Evolutionary conservation across 2,888 invertebrate genomes (phyloP), one percentile per base, ranked within the genome.

Genomic region (Heteromurus nitidus): DNA sequence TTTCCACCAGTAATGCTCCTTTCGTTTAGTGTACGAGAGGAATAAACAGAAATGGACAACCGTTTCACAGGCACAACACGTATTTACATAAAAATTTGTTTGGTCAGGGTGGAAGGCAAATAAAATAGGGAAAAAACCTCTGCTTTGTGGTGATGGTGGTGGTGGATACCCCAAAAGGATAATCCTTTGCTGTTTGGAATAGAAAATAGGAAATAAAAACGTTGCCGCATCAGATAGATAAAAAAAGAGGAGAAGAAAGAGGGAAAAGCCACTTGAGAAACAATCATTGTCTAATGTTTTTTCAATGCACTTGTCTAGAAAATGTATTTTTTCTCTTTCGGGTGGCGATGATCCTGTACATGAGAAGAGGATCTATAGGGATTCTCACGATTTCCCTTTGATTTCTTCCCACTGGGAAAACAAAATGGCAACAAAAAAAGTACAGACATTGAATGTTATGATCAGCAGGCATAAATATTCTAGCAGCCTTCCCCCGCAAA

Each of bases 1-100:
- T 18, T 42, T n/a, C 18, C 5, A 30, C 24, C 20, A 1, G 31
- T 20, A 3, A 3, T 64, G 30, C 64, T 22, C n/a, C 20, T 2
- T 36, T 16, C 9, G 36, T 3, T 31, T 36, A n/a, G 31, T 1
- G 36, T 24, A 3, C 3, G 9, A 20, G n/a, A n/a, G 18, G n/a
- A 30, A 53, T 20, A 53, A 53, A 30, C n/a, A 22, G 62, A 62
- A 55, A 62, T 30, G 62, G 62, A 62, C 62, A 62, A 31, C 13
- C 24, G 58, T 26, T 24, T 50, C 47, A 47, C 55, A 3, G 55
- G 55, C n/a, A n/a, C 53, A 53, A 18, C 53, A 9, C 18, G 31
- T 31, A 62, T 62, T 62, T 62, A 62, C 62, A 62, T 62, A 31
- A 30, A 55, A 55, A 24, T 55, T 62, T 31, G n/a, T 67, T 67